phyloP scores from a whole-genome alignment of 92 coral and sea anemone genomes.

The Heliopora coerulea region DNA sequence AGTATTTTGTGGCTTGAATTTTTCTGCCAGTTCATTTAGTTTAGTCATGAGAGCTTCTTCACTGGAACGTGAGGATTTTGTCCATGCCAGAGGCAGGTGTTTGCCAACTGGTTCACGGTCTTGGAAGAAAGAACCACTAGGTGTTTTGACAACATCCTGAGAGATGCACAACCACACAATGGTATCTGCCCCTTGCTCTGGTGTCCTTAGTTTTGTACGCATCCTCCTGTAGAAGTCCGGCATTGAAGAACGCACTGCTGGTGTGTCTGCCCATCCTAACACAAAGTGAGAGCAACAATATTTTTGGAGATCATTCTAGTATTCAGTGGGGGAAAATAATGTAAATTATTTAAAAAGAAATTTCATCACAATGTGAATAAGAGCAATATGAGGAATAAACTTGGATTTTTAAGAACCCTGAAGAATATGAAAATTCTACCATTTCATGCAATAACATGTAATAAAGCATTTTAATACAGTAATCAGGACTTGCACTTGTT shows the following conservation, averaged over 20 bases:
- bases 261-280: conserved; percentile 98
- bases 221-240: conserved; percentile 90
- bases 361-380: no score
- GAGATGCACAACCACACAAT: conserved; percentile 79
- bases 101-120: conserved; percentile 76
- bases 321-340: no score
- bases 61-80: conserved; percentile 67
- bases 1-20: conserved; percentile 43
- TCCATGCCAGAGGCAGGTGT: conserved; percentile 95
- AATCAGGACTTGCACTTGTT: no score
- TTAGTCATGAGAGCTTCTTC: conserved; percentile 60
- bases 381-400: no score
- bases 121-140: conserved; percentile 78
- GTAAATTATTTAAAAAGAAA: no score
- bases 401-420: no score
- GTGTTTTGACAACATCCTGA: conserved; percentile 57
- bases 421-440: no score
- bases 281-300: not conserved
- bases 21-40: conserved; percentile 59
- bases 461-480: no score
- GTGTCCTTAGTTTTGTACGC: conserved; percentile 65
- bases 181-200: conserved; percentile 94
- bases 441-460: no score
- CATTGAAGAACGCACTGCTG: conserved; percentile 82
- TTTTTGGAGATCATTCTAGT: not conserved